Base-by-base conservation (phyloP, 2,113 vertebrate genomes). In the Ochotona curzoniae region DNA sequence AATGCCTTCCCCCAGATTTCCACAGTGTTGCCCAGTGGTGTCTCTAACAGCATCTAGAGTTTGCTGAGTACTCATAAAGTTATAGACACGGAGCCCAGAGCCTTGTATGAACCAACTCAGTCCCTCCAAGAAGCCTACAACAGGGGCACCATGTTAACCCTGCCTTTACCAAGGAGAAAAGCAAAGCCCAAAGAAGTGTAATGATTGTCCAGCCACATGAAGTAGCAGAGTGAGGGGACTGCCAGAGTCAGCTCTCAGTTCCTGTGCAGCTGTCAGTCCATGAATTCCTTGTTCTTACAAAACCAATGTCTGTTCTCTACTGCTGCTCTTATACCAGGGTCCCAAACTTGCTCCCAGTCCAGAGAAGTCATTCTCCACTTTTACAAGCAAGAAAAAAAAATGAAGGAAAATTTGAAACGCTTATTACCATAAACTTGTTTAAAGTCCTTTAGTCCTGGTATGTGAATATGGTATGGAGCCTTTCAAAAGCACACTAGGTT, bases 401-500 rank as follows among this genome's bases (percentile, higher is more conserved):
- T 28, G 18, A 84, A 90, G 66, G 32, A 54, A 79, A 32, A 71
- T 47, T 20, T 71, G 35, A 61, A 67, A 85, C 35, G 17, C 20
- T 61, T 10, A 6, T 38, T 70, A 60, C 35, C 1, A 79, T n/a
- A 74, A 38, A 75, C 26, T 54, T 75, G 23, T 63, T 75, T 32
- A 28, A 21, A 70, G 85, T 57, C 18, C 21, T 69, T 69, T 66
- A 75, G 49, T n/a, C 70, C 0, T 0, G 18, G 38, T 47, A 8
- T 0, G 3, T 30, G 25, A 88, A 47, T 20, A 0, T 7, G 9
- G 7, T 8, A 5, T 3, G 21, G 20, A 14, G 26, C 2, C 38
- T 44, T 44, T 44, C 28, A 15, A 25, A 0, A 8, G 7, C 2
- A 10, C 8, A 30, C 21, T 38, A n/a, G 6, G 18, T 8, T 10